Base-by-base conservation (phyloP, 2,113 vertebrate genomes). In the Polypterus senegalus region DNA sequence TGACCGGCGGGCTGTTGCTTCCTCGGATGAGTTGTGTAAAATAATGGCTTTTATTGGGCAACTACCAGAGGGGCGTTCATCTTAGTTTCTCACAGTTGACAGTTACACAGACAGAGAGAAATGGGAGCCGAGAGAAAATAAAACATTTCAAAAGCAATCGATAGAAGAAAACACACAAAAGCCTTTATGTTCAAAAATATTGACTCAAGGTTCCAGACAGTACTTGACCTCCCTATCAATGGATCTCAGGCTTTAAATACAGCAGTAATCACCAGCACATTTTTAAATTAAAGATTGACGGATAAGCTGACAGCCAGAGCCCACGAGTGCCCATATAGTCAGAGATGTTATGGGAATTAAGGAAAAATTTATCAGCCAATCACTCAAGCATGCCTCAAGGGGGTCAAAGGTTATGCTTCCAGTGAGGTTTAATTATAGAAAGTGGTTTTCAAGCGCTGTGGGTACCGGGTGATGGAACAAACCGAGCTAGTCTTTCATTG, bases 261-360 rank as follows among this genome's bases (percentile, higher is more conserved):
- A 66, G 45, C 44, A 62, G 49, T 11, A 53, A 56, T 52, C 48
- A 58, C 60, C 48, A 6, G 53, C 43, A 3, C 57, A 46, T 63
- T 52, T 62, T 58, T 79, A 82, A 84, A 86, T 88, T 83, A 86
- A 86, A 86, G 83, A 85, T 82, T 46, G 62, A 57, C 60, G 69
- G 82, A 86, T 85, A 84, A 61, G 46, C 46, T 9, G 44, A 68
- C 49, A 10, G 48, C 63, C 68, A 76, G 70, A 66, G 72, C 66
- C 60, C 64, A 48, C 7, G 58, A 59, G 67, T 67, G 81, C 76
- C 72, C 68, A 66, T 68, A 9, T 7, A 49, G 71, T 49, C 62
- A 67, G 60, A 59, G 58, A 69, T 69, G 67, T 68, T 70, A 72
- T 76, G 68, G 67, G 66, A 79, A 70, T 68, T 58, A 49, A 69